Evolutionary conservation across 2,797 vertebrate genomes (phyloP).

Genomic region (Coreius guichenoti): DNA sequence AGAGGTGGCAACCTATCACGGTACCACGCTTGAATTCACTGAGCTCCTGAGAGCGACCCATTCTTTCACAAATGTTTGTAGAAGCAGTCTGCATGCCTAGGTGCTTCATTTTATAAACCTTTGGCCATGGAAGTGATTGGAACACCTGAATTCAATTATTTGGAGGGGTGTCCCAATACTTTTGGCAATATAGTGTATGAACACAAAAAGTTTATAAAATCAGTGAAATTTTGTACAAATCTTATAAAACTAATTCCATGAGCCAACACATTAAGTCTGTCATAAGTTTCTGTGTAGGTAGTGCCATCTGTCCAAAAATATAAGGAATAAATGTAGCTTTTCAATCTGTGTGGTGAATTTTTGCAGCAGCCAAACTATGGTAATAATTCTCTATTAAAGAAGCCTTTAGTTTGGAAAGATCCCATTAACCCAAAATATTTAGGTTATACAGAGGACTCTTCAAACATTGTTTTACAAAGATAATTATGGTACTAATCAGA

Average conservation of each 20-base stretch:
- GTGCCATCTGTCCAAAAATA: background rate
- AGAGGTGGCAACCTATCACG: too few species aligned
- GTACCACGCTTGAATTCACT: too few species aligned
- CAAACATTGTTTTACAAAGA: constrained; percentile 55
- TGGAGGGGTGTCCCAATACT: too few species aligned
- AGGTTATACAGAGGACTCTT: constrained; percentile 35
- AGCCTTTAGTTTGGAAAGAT: background rate
- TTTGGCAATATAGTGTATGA: too few species aligned
- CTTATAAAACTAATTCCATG: background rate
- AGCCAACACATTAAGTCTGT: background rate
- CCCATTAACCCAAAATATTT: constrained; percentile 39
- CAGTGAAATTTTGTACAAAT: background rate
- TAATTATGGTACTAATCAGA: constrained; percentile 52
- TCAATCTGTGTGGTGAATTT: too few species aligned
- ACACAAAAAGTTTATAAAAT: background rate
- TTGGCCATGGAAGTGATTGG: too few species aligned
- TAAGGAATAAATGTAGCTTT: background rate
- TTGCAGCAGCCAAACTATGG: background rate
- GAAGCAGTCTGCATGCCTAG: too few species aligned
- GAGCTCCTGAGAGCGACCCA: too few species aligned
- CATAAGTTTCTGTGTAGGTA: background rate
- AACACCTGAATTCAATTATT: too few species aligned
- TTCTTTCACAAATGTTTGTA: too few species aligned
- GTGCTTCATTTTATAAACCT: too few species aligned
- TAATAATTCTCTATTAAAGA: background rate